Evolutionary conservation across 2,888 invertebrate species (phyloP), one percentile per base, ranked within the genome.

Genomic region (Empis livida): DNA sequence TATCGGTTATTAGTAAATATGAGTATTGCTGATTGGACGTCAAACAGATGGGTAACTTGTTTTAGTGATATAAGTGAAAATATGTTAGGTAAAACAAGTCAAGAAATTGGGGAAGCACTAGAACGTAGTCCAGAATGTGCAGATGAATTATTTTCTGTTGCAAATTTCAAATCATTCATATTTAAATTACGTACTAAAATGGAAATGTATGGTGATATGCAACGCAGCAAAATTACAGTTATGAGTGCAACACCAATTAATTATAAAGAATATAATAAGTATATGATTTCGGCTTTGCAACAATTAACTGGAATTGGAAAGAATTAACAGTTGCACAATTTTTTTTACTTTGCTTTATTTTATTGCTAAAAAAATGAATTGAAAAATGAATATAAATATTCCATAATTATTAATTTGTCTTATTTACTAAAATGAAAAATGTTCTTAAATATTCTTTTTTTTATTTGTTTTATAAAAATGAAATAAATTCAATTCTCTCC

Each of bases 161-260:
- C 86, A 27, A 78, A 81, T 56, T 95, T 96, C 67, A 82, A 79
- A 60, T 78, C 81, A 0, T 90, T 79, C 61, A 74, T 86, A 30
- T 87, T 95, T 63, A 89, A 85, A 65, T 74, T 95, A 56, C 75
- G 94, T 48, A 82, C 87, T 31, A 93, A 91, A 70, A 78, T 88
- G 71, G 97, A 99, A 70, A 84, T 79, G 11, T 99, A 83, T 64
- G 94, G 91, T 64, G 67, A 68, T 48, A 59, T 59, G 55, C 56
- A 58, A 17, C 77, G 89, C 40, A 69, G 91, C 53, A 92, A 87
- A 70, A 79, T 84, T 0, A 79, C 80, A 0, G 82, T 84, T 11
- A 71, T 84, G 56, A 75, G 72, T 45, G 80, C 82, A 0, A 73
- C 78, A 11, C 82, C 84, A 0, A 65, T 93, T 0, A 84, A 92